phyloP scores from a whole-genome alignment of 2,113 vertebrate genomes.

The Solenodon paradoxus region DNA sequence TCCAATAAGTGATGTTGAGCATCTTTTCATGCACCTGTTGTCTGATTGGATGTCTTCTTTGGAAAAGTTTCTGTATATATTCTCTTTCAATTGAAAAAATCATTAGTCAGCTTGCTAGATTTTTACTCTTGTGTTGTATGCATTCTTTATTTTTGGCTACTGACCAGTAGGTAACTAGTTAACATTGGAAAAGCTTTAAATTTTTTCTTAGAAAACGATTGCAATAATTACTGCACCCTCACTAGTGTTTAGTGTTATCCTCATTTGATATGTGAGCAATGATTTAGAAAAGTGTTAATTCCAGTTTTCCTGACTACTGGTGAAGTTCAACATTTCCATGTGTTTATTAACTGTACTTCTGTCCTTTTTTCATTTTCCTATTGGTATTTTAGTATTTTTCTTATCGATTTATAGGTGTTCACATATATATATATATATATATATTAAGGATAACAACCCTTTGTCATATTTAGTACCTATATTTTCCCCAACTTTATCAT shows the following conservation, averaged over 20 bases:
- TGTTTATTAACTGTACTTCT: slow-evolving; percentile 44
- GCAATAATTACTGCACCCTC: not conserved
- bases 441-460: slow-evolving; percentile 55
- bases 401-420: slow-evolving; percentile 41
- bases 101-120: not conserved
- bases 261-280: not conserved
- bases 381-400: slow-evolving; percentile 52
- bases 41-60: not conserved
- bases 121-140: not conserved
- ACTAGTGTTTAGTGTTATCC: not conserved
- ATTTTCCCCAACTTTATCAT: slow-evolving; percentile 41
- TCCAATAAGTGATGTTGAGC: not conserved
- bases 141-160: not conserved
- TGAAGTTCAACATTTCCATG: not conserved
- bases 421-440: no score
- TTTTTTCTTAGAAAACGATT: not conserved
- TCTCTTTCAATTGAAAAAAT: not conserved
- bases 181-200: not conserved
- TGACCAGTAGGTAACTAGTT: not conserved
- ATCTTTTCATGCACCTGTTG: not conserved
- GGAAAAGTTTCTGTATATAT: not conserved
- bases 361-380: not conserved
- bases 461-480: slow-evolving; percentile 42
- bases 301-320: not conserved
- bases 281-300: not conserved